Conservation (phyloP, 2,797 vertebrate genomes). For the Sarcophilus harrisii region DNA sequence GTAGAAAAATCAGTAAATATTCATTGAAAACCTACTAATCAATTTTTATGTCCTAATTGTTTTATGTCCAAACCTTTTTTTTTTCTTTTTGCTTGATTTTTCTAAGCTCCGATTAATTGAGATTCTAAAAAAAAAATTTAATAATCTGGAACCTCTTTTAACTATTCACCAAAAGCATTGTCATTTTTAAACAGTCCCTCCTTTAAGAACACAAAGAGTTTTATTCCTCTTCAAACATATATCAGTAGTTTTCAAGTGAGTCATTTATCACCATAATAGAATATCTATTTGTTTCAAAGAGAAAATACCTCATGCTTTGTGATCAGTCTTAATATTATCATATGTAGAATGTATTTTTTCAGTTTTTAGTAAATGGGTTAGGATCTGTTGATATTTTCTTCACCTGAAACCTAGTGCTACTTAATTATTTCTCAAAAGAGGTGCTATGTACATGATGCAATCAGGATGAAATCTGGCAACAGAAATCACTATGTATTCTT, state of each 20-base stretch:
- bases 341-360: conserved; percentile 54
- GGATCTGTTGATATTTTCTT: conserved; percentile 53
- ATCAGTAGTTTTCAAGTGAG: conserved; percentile 47
- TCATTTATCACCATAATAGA: conserved; percentile 31
- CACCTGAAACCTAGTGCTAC: conserved; percentile 53
- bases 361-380: conserved; percentile 58
- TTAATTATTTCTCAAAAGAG: conserved; percentile 69
- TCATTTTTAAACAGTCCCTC: conserved; percentile 9
- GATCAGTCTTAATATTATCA: conserved; percentile 27
- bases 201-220: conserved; percentile 27
- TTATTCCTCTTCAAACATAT: conserved; percentile 47
- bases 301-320: conserved; percentile 50
- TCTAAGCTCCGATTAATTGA: conserved; percentile 23
- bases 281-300: conserved; percentile 53
- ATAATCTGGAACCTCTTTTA: neutral
- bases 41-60: too few species aligned
- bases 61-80: neutral
- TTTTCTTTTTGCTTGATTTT: conserved; percentile 31
- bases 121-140: neutral
- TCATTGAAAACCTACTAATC: neutral
- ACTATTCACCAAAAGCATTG: conserved; percentile 13
- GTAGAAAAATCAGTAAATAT: conserved; percentile 39
- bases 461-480: conserved; percentile 77
- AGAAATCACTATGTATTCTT: conserved; percentile 41
- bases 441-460: conserved; percentile 82